phyloP scores from a whole-genome alignment of 2,797 vertebrate species.

The Pagetopsis macropterus region DNA sequence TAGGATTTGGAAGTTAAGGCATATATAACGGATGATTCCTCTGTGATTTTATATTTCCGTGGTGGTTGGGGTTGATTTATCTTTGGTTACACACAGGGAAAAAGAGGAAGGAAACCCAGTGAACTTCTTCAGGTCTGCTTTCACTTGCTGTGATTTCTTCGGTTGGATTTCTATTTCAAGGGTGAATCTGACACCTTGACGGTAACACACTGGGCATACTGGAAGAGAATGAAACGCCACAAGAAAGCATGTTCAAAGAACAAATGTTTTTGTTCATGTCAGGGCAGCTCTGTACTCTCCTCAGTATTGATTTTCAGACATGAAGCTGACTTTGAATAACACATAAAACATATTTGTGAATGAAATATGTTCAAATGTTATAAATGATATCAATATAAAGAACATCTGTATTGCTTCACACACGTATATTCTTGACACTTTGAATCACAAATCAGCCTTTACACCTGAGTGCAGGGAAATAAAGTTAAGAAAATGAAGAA shows the following conservation, averaged over 20 bases:
- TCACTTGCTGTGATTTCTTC: background rate
- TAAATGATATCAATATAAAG: too few species aligned
- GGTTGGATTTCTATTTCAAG: background rate
- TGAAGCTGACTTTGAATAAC: too few species aligned
- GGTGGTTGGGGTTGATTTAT: background rate
- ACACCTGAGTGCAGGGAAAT: too few species aligned
- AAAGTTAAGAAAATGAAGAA: too few species aligned
- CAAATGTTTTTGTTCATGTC: background rate
- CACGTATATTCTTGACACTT: too few species aligned
- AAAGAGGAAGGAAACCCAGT: background rate
- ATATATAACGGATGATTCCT: background rate
- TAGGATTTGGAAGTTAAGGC: slow-evolving; percentile 5
- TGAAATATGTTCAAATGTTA: background rate
- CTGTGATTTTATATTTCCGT: slow-evolving; percentile 9
- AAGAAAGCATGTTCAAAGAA: background rate
- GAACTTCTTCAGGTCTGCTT: background rate
- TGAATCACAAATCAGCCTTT: too few species aligned
- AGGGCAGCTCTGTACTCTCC: background rate
- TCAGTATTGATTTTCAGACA: background rate
- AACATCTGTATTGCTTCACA: too few species aligned
- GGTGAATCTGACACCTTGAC: background rate
- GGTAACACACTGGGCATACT: background rate
- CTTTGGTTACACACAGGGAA: background rate
- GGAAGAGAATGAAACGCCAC: background rate
- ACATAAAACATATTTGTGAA: too few species aligned